Evolutionary conservation across 2,797 vertebrate genomes (phyloP).

Genomic region (Gouania willdenowi): DNA sequence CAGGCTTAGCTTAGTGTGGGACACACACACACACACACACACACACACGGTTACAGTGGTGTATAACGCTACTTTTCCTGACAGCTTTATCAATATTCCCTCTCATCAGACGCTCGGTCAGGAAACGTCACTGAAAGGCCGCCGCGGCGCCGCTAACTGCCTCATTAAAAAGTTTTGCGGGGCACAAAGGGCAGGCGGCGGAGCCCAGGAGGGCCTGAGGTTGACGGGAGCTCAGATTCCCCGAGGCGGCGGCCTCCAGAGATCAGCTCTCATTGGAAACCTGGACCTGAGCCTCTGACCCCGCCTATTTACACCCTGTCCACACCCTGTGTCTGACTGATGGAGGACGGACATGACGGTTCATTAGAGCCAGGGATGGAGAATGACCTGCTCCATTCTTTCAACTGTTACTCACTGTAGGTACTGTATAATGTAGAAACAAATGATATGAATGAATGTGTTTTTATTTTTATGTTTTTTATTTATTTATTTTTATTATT

Average conservation of each 20-base stretch:
- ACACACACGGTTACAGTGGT: background rate
- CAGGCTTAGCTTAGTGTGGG: no score
- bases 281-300: conserved; percentile 52
- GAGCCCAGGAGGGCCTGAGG: conserved; percentile 27
- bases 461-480: no score
- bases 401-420: no score
- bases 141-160: conserved; percentile 55
- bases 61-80: conserved; percentile 29
- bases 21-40: background rate
- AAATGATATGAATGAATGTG: no score
- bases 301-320: conserved; percentile 58
- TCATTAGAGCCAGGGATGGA: no score
- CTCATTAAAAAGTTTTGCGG: conserved; percentile 76
- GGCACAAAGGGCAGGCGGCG: conserved; percentile 32
- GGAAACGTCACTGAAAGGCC: conserved; percentile 58
- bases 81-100: conserved; percentile 75
- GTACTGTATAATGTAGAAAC: no score
- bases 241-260: conserved; percentile 38
- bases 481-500: no score
- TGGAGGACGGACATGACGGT: no score
- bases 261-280: conserved; percentile 49
- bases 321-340: no score
- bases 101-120: conserved; percentile 65
- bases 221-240: conserved; percentile 47
- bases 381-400: no score